These are phyloP conservation scores for Hyppa rectilinea DNA, from an alignment of 2,888 invertebrate genomes.

Conservation along the genomic window DNA sequence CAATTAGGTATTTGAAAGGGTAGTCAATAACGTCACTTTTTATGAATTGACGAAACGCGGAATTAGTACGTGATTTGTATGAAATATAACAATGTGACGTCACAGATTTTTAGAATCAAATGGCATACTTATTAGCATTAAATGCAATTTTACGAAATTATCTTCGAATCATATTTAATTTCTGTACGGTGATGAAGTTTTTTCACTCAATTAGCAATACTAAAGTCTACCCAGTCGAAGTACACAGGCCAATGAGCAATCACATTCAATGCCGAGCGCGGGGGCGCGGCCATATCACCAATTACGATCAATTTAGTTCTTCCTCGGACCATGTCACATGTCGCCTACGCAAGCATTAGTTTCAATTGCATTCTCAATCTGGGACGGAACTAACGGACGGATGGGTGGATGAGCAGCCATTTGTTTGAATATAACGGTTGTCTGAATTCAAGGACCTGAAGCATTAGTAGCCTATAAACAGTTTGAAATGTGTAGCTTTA, in stretches of 20 bases:
- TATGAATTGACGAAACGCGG: too few relatives aligned
- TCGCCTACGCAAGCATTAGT: slow-evolving; percentile 55
- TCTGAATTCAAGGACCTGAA: slow-evolving; percentile 24
- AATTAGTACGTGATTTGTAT: too few relatives aligned
- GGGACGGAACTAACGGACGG: slow-evolving; percentile 32
- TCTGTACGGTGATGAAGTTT: too few relatives aligned
- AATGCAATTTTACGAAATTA: too few relatives aligned
- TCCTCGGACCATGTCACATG: slow-evolving; percentile 56
- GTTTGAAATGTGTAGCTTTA: not conserved
- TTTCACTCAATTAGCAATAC: too few relatives aligned
- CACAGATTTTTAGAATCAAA: too few relatives aligned
- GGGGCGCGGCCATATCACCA: slow-evolving; percentile 60
- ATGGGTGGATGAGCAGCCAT: slow-evolving; percentile 24
- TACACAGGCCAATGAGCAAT: slow-evolving; percentile 45
- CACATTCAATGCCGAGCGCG: slow-evolving; percentile 53
- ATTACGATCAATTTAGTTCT: slow-evolving; percentile 67
- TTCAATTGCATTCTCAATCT: slow-evolving; percentile 61
- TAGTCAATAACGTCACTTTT: too few relatives aligned
- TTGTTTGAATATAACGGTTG: slow-evolving; percentile 37
- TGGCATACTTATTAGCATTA: too few relatives aligned
- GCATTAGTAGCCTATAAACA: not conserved
- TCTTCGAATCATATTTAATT: too few relatives aligned
- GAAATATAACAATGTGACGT: too few relatives aligned
- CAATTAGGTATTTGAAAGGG: too few relatives aligned
- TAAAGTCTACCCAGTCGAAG: not conserved